These are phyloP conservation scores for Agriopis marginaria DNA, from an alignment of 2,888 invertebrate genomes.

Conservation along the genomic window DNA sequence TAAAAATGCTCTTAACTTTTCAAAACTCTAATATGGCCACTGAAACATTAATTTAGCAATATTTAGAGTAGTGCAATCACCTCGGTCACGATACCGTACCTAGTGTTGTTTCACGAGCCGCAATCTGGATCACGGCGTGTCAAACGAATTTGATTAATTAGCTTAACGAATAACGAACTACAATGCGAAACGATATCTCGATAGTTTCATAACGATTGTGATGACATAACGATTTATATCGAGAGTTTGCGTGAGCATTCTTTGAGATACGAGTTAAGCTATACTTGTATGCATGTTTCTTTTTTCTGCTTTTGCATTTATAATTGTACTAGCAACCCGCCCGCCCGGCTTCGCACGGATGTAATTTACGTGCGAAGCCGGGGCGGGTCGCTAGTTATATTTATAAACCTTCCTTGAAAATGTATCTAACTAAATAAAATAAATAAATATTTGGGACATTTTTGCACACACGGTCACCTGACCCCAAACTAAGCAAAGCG, in stretches of 20 bases:
- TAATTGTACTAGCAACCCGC: no score
- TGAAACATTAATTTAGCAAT: slow-evolving; percentile 25
- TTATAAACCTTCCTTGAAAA: no score
- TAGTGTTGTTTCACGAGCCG: slow-evolving; percentile 44
- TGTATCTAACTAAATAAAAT: no score
- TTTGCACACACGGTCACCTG: no score
- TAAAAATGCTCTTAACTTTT: background rate
- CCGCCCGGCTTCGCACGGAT: no score
- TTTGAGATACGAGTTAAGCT: background rate
- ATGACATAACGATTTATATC: slow-evolving; percentile 47
- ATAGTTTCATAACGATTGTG: slow-evolving; percentile 41
- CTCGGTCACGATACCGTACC: slow-evolving; percentile 43
- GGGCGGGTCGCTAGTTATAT: no score
- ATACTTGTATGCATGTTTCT: background rate
- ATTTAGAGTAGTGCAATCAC: slow-evolving; percentile 41
- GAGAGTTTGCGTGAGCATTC: slow-evolving; percentile 40
- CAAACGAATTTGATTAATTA: slow-evolving; percentile 50
- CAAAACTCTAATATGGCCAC: slow-evolving; percentile 1
- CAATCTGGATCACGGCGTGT: slow-evolving; percentile 47
- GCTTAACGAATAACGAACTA: slow-evolving; percentile 36
- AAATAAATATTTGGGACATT: no score
- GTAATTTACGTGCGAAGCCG: no score
- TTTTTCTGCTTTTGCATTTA: background rate
- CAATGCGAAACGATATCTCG: slow-evolving; percentile 39
- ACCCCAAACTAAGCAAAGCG: no score